A percentile compares a stretch with the other conserved stretches of the same genome.
phyloP scores from a whole-genome alignment of 37 sponge, comb jelly and placozoan genomes.

The Chondrilla cf. caribensis region DNA sequence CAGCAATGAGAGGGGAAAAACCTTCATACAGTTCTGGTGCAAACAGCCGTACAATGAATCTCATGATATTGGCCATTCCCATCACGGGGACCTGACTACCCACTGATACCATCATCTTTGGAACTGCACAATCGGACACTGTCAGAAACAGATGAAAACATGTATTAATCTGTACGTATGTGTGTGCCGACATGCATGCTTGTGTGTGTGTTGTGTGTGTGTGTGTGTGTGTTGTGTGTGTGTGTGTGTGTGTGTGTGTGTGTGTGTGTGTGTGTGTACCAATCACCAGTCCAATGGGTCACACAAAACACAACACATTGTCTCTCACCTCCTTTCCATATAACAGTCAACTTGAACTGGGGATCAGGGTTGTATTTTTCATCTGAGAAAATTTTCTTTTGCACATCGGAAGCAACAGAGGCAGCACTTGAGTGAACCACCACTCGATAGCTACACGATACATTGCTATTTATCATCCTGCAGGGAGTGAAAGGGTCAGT shows the following conservation, averaged over 20 bases:
- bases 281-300: too few relatives aligned
- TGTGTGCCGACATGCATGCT: too few relatives aligned
- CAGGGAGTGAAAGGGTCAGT: too few relatives aligned
- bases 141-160: background rate
- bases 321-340: slow-evolving; percentile 75
- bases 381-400: background rate
- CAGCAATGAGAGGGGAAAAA: slow-evolving; percentile 1
- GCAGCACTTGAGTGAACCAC: slow-evolving; percentile 59
- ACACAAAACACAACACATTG: background rate
- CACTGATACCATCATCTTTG: slow-evolving; percentile 65
- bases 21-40: slow-evolving; percentile 61
- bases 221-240: too few relatives aligned
- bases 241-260: background rate
- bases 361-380: background rate
- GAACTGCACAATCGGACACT: slow-evolving; percentile 12
- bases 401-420: background rate
- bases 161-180: background rate
- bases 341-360: slow-evolving; percentile 39
- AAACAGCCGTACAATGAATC: slow-evolving; percentile 65
- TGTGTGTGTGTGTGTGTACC: too few relatives aligned
- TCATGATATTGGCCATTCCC: slow-evolving; percentile 68
- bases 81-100: slow-evolving; percentile 63
- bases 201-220: too few relatives aligned
- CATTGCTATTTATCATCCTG: background rate
- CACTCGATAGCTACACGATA: background rate